Evolutionary conservation across 53 echinoderm and acorn worm genomes (phyloP), one percentile per base, ranked within the genome.

Genomic region (Actinopyga echinites): DNA sequence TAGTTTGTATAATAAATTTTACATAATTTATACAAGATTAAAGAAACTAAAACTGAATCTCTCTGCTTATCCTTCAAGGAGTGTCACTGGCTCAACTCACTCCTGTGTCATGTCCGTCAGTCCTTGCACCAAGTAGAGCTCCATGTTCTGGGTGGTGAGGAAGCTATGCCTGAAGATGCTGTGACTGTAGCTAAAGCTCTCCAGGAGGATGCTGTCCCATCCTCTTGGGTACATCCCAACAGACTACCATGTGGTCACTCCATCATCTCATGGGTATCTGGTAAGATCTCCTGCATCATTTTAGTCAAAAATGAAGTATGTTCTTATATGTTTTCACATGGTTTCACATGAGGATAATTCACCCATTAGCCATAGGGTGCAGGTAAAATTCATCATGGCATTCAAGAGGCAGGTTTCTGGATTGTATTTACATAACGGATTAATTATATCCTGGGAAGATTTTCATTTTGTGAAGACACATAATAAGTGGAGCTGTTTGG

Each of bases 31-130:
- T 69, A 11, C 33, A 21, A 9, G 11, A 32, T 26, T 2, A 38
- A 35, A 11, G 9, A n/a, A n/a, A n/a, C 49, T 17, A 4, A 6
- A 37, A 42, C 22, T 19, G 13, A 23, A 19, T 73, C 21, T 86
- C 24, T 64, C 38, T 74, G 40, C 38, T 82, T 62, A 30, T 1
- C 43, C 52, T 34, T 28, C 2, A 56, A 96, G 96, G 96, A 96
- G 45, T 96, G 96, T 84, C 96, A 96, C 69, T 96, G 96, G 96
- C 83, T 89, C 42, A 96, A 96, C 82, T 93, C 96, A 10, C 52
- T 96, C 20, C 85, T 95, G 52, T 95, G 96, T 64, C 91, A 91
- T 35, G 91, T 96, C 21, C 89, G 91, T 62, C 96, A 96, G 83
- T 85, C 87, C 8, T 75, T 96, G 3, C 87, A 96, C 85, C 89